Evolutionary conservation across 2,888 invertebrate genomes (phyloP).

Genomic region (Diadromus collaris): DNA sequence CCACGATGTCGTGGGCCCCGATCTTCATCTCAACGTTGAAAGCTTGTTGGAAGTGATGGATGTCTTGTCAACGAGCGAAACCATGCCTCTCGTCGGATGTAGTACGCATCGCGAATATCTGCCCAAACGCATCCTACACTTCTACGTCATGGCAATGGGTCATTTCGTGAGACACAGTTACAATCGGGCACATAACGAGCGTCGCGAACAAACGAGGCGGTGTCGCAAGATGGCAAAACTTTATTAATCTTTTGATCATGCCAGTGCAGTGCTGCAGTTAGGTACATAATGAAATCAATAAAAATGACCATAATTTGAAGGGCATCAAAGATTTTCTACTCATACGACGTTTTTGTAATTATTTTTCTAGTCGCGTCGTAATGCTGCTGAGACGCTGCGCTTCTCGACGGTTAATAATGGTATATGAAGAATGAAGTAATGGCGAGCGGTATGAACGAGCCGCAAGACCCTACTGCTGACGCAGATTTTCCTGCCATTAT

Average conservation of each 20-base stretch:
- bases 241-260: background rate
- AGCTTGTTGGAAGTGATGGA: background rate
- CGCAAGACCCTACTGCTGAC: too few relatives aligned
- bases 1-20: background rate
- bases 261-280: background rate
- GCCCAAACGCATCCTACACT: conserved; percentile 2
- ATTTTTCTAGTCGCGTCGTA: too few relatives aligned
- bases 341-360: too few relatives aligned
- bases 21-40: background rate
- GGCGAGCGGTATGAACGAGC: too few relatives aligned
- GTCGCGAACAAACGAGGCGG: conserved; percentile 1
- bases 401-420: too few relatives aligned
- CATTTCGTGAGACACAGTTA: conserved; percentile 11
- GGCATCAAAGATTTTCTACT: too few relatives aligned
- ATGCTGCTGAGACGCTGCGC: too few relatives aligned
- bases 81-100: conserved; percentile 12
- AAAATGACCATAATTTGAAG: too few relatives aligned
- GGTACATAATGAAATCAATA: background rate
- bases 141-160: conserved; percentile 1
- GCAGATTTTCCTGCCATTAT: too few relatives aligned
- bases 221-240: conserved; percentile 12
- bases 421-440: too few relatives aligned
- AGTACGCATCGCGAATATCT: background rate
- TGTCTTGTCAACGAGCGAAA: background rate
- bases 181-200: conserved; percentile 1